Evolutionary conservation across 2,797 vertebrate genomes (phyloP).

Genomic region (Lagodon rhomboides): DNA sequence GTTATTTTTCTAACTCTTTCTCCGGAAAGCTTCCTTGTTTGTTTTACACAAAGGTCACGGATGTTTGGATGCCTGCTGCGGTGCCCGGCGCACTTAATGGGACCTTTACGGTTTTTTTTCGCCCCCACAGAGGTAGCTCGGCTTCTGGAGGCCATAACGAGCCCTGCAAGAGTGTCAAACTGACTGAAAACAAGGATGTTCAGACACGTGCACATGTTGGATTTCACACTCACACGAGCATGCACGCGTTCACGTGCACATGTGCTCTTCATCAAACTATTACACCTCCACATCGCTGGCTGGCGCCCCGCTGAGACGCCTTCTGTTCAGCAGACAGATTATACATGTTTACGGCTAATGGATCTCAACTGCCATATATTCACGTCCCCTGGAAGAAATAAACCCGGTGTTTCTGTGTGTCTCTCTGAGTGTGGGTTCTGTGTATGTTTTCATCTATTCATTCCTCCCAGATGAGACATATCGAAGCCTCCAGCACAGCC

Average conservation of each 20-base stretch:
- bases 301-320: constrained; percentile 70
- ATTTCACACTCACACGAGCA: constrained; percentile 11
- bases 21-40: constrained; percentile 60
- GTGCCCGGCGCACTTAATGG: constrained; percentile 69
- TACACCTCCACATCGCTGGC: constrained; percentile 62
- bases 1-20: constrained; percentile 43
- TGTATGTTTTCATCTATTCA: constrained; percentile 64
- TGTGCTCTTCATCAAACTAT: constrained; percentile 60
- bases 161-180: constrained; percentile 56
- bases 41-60: constrained; percentile 73
- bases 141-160: constrained; percentile 69
- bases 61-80: constrained; percentile 68
- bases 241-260: constrained; percentile 17
- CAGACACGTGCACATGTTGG: constrained; percentile 7
- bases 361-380: constrained; percentile 78
- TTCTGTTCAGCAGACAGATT: constrained; percentile 80
- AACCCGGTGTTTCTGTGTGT: constrained; percentile 47
- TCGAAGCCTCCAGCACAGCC: constrained; percentile 55
- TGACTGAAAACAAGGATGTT: constrained; percentile 47
- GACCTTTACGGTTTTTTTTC: constrained; percentile 67
- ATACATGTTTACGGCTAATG: constrained; percentile 82
- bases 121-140: constrained; percentile 59
- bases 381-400: constrained; percentile 69
- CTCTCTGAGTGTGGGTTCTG: constrained; percentile 47
- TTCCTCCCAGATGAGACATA: constrained; percentile 64